Percentiles rank a stretch among this genome's conserved stretches.
Evolutionary conservation across 2,888 invertebrate species (phyloP).

Genomic region (Brachypterus glaber): DNA sequence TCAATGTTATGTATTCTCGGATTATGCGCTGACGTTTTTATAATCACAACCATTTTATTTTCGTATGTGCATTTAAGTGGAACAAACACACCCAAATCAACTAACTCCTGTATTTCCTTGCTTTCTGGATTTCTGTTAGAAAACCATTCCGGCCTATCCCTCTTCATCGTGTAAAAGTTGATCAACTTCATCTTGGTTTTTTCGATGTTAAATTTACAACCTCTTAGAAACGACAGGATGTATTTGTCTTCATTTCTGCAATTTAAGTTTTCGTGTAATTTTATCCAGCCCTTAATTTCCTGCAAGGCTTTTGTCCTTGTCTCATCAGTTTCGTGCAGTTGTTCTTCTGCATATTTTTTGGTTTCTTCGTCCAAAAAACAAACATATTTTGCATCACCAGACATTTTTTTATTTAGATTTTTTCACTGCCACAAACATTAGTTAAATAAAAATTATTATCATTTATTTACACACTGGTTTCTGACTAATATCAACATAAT

Average conservation of each 20-base stretch:
- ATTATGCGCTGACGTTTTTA: slow-evolving; percentile 50
- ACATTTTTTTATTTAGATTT: too few species aligned
- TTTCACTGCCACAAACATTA: too few species aligned
- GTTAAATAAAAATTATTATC: too few species aligned
- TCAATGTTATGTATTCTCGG: slow-evolving; percentile 48
- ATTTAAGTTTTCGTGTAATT: slow-evolving; percentile 38
- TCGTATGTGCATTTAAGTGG: slow-evolving; percentile 43
- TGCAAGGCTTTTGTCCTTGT: slow-evolving; percentile 26
- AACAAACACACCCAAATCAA: slow-evolving; percentile 49
- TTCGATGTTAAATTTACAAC: slow-evolving; percentile 52
- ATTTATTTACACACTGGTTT: too few species aligned
- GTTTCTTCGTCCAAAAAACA: slow-evolving; percentile 23
- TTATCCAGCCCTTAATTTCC: slow-evolving; percentile 38
- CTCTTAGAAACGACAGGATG: slow-evolving; percentile 49
- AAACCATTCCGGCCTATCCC: slow-evolving; percentile 52
- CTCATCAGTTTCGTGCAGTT: slow-evolving; percentile 33
- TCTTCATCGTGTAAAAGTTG: slow-evolving; percentile 49
- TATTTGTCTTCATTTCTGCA: slow-evolving; percentile 42
- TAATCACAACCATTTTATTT: slow-evolving; percentile 49
- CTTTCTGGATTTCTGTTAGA: slow-evolving; percentile 47
- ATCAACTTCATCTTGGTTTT: slow-evolving; percentile 48
- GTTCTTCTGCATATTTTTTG: slow-evolving; percentile 26
- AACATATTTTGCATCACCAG: too few species aligned
- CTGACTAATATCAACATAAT: too few species aligned
- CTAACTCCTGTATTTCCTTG: slow-evolving; percentile 48